Base-by-base conservation (phyloP, 2,797 vertebrate genomes). In the Mormyrops boulengeri region DNA sequence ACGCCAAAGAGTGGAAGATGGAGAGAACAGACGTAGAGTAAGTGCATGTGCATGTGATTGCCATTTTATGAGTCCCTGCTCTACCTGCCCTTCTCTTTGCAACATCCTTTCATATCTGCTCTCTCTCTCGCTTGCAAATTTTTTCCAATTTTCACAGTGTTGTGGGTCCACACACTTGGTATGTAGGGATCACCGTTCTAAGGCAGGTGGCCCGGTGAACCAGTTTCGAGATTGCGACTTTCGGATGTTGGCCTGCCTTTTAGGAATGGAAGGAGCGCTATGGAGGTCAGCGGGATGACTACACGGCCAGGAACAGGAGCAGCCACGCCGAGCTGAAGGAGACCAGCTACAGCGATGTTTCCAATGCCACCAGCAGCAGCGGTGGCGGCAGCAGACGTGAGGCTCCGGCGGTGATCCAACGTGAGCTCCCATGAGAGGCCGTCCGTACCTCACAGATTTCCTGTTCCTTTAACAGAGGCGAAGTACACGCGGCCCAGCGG, bases 191-290 rank as follows among this genome's bases (percentile, higher is more conserved):
- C 44, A 49, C 19, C n/a, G 44, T 49, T 22, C 80, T 4, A 34
- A 69, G 26, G 66, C 82, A 22, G 26, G 41, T 14, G 30, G 34
- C 17, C 73, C 12, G 17, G 3, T 47, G 5, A 50, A 9, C 44
- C 17, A 6, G 12, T 84, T 84, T 14, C 12, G 3, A 44, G 44
- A 47, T 50, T 26, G 1, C 4, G 34, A 77, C 30, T 41, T 12
- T 80, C 7, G 34, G 73, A 41, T 41, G 73, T 80, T 3, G 34
- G 73, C 38, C 38, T 80, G 17, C 38, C 73, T 30, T 44, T 80
- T 91, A 99, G 98, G 98, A 99, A 86, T 99, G 98, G 98, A 98
- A 98, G 94, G 98, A 99, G 86, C 96, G 97, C 0, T 99, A 99
- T 34, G 96, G 97, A 66, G 97, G 96, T 90, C 96, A 92, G 86